A percentile compares a stretch with the other conserved stretches of the same genome.
phyloP scores from a whole-genome alignment of 2,888 invertebrate species.

The Ceriagrion tenellum region DNA sequence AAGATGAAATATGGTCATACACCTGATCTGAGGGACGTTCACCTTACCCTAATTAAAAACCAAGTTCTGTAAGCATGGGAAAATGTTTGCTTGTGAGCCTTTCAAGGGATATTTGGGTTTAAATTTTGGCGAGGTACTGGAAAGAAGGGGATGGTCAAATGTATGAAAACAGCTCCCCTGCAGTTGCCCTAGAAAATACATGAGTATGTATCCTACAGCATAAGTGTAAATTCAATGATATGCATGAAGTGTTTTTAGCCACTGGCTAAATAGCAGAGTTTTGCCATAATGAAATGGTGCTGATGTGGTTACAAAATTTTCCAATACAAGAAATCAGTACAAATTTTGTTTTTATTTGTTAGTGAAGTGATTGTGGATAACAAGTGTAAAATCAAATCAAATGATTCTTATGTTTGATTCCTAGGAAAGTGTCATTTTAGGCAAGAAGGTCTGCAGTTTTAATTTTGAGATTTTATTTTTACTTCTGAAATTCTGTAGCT shows the following conservation, averaged over 20 bases:
- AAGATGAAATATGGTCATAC: no score
- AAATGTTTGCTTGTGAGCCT: no score
- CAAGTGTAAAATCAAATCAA: constrained; percentile 22
- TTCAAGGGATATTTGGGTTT: no score
- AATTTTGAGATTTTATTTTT: not conserved
- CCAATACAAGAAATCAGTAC: constrained; percentile 33
- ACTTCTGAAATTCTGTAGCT: not conserved
- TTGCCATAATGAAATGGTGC: not conserved
- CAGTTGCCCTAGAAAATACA: no score
- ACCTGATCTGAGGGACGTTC: no score
- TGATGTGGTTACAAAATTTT: not conserved
- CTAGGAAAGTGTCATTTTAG: not conserved
- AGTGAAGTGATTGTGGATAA: constrained; percentile 7
- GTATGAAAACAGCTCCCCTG: no score
- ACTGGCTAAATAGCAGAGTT: not conserved
- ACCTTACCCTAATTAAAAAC: no score
- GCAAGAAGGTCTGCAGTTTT: not conserved
- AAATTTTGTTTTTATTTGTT: constrained; percentile 15
- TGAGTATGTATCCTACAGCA: no score
- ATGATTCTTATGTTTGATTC: not conserved
- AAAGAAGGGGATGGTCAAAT: no score
- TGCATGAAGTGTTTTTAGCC: not conserved
- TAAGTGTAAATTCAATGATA: not conserved
- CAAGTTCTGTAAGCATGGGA: no score
- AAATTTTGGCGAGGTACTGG: no score